Percentiles rank a stretch among this genome's conserved stretches.
phyloP scores from a whole-genome alignment of 2,113 vertebrate species.

The Grammomys surdaster region DNA sequence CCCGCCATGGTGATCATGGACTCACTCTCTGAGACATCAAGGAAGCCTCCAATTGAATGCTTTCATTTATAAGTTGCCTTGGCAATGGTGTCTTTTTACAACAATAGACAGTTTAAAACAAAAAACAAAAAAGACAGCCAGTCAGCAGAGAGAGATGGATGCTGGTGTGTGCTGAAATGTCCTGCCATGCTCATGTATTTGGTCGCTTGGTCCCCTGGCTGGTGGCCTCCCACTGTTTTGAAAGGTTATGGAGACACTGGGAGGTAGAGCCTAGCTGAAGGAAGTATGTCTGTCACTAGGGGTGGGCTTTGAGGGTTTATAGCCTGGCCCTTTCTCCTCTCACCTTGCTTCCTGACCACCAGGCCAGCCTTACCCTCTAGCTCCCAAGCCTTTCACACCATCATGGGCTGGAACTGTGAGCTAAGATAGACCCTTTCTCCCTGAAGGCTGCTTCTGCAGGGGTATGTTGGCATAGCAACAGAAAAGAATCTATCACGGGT shows the following conservation, averaged over 20 bases:
- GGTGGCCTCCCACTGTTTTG: too few relatives aligned
- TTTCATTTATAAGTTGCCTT: neutral
- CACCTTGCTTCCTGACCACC: neutral
- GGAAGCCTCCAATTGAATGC: neutral
- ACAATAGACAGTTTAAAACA: neutral
- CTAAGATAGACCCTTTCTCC: neutral
- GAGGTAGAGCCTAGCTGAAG: neutral
- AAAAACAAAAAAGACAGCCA: too few relatives aligned
- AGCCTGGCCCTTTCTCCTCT: neutral
- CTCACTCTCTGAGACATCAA: neutral
- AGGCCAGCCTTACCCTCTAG: too few relatives aligned
- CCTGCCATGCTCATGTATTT: too few relatives aligned
- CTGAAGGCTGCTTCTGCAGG: neutral
- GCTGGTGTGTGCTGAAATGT: rapidly evolving
- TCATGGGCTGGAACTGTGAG: neutral
- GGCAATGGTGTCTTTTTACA: neutral
- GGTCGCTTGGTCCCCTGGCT: neutral
- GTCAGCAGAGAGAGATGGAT: neutral
- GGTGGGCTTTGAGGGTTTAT: neutral
- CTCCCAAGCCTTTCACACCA: too few relatives aligned
- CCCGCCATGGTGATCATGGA: neutral
- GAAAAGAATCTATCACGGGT: neutral
- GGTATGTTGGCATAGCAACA: neutral
- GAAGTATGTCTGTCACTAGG: neutral
- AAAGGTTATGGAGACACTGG: too few relatives aligned